These are phyloP conservation scores for Nannobrachium achirus DNA, from an alignment of 2,113 vertebrate genomes.

Conservation along the genomic window DNA sequence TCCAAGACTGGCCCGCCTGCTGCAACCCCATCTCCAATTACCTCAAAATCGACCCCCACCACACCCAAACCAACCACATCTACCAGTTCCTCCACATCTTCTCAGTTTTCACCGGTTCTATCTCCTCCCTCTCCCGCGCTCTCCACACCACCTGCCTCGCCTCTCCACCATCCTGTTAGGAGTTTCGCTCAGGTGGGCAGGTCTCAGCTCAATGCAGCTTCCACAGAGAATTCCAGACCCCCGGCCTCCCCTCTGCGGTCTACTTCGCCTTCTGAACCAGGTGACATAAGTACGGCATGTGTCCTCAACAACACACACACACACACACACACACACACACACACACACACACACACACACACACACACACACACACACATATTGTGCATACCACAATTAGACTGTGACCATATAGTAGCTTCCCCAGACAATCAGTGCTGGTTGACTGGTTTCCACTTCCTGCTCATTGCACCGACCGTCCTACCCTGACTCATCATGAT, in stretches of 20 bases:
- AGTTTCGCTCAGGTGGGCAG: constrained; percentile 66
- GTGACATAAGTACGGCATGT: constrained; percentile 35
- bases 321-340: not conserved
- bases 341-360: constrained; percentile 7
- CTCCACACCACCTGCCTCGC: constrained; percentile 44
- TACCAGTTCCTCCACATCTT: constrained; percentile 39
- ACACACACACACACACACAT: not conserved
- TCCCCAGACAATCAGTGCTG: not conserved
- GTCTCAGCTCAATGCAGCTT: constrained; percentile 74
- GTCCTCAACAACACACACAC: too few species aligned
- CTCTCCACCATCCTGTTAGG: constrained; percentile 54
- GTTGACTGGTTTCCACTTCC: not conserved
- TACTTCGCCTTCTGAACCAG: constrained; percentile 53
- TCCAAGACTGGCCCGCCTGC: constrained; percentile 34
- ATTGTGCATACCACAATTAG: not conserved
- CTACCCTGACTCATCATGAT: constrained; percentile 4
- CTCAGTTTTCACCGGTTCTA: constrained; percentile 27
- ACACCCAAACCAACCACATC: constrained; percentile 23
- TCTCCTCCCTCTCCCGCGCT: constrained; percentile 56
- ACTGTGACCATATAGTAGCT: constrained; percentile 12
- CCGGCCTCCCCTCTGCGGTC: constrained; percentile 25
- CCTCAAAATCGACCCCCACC: constrained; percentile 6
- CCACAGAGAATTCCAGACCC: constrained; percentile 30
- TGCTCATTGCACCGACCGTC: constrained; percentile 30
- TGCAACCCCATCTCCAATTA: constrained; percentile 21